Evolutionary conservation across 2,888 invertebrate genomes (phyloP), one percentile per base, ranked within the genome.

Genomic region (Orthosia gracilis): DNA sequence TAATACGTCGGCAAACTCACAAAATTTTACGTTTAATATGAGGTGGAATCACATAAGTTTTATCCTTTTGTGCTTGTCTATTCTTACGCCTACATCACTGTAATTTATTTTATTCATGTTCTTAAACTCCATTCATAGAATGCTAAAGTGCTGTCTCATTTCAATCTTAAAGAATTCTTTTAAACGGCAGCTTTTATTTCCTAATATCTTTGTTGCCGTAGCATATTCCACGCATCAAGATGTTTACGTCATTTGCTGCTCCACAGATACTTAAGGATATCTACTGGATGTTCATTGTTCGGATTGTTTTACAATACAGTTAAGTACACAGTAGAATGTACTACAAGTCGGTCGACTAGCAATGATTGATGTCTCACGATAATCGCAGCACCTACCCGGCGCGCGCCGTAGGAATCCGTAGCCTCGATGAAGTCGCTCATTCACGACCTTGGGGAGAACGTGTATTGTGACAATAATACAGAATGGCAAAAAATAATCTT

Each of bases 1-100:
- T 85, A 85, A 85, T 67, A 76, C 67, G 26, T 82, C 67, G 55
- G 64, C 73, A 82, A 84, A 82, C 85, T 73, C 57, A 84, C 82
- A 62, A 23, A 70, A 71, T 54, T 75, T 52, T 61, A 55, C 31
- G 40, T 67, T 57, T 54, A 31, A 3, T 15, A 21, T 62, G 21
- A 55, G 54, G 61, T 75, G 26, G 21, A 50, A 70, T 69, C 54
- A 75, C 45, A 26, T 40, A 77, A 70, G 26, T 64, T 69, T 67
- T 40, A 63, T 69, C 69, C 40, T 40, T 66, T 77, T 62, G 45
- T 74, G 54, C 52, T 49, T 57, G 59, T 58, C 69, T 63, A 66
- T 81, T 77, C 67, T 65, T 68, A 75, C 70, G 70, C 79, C 70
- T 65, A 68, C 67, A 40, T 54, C 17, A 47, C 54, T 54, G 58